Base-by-base conservation (phyloP, 2,888 invertebrate genomes). In the Drosophila borealis region DNA sequence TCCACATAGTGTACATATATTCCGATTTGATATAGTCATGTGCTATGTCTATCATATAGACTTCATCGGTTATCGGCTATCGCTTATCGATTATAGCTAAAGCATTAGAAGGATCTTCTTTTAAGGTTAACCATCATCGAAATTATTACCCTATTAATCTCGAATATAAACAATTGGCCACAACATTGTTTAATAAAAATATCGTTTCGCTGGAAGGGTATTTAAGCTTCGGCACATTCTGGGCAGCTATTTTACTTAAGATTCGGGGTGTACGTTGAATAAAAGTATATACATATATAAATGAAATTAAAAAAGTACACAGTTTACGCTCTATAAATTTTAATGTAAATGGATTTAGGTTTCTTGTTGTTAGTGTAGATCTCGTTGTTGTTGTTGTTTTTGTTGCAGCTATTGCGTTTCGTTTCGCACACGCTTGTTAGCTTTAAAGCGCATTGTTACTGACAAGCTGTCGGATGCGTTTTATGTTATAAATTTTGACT, bases 261-360 rank as follows among this genome's bases (percentile, higher is more conserved):
- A 70, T 65, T 75, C 33, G 69, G 82, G 78, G 56, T 70, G 81
- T 49, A 60, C 21, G 57, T 10, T 25, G 8, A 11, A 57, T 50
- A 44, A 63, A 49, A 60, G 67, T 46, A 63, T 71, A 73, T 61
- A 63, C 42, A 46, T 54, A 36, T 63, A 75, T 73, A 86, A 77
- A 77, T 81, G 80, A 88, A 87, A 83, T 82, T 82, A 81, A 89
- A 80, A 84, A 85, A 81, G 78, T 78, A 80, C 82, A 81, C 74
- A 71, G 81, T 78, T 85, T 77, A 87, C 82, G 88, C 89, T 88
- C 89, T 90, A 90, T 90, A 90, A 90, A 90, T 90, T 90, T 89
- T 83, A 90, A 90, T 89, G 89, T 70, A 90, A 90, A 90, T 90
- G 82, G 87, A 74, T 88, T 81, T 78, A 45, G 49, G 55, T 51